Conservation (phyloP, 2,888 invertebrate species). For the Eilema depressum region DNA sequence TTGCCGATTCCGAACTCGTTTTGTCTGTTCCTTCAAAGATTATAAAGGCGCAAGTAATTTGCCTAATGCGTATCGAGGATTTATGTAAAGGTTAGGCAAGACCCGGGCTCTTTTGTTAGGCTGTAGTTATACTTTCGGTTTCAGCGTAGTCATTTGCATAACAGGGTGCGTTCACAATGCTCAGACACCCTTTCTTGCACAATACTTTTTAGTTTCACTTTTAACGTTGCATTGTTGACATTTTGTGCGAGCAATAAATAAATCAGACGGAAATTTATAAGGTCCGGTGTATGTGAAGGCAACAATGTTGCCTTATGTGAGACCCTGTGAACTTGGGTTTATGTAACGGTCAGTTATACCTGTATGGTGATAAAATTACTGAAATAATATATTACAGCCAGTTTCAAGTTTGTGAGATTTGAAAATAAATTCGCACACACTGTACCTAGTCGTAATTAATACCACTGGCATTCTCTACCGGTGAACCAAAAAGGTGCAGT, state of each 20-base stretch:
- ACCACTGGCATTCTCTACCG: neutral
- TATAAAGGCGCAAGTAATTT: conserved; percentile 75
- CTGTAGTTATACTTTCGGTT: conserved; percentile 78
- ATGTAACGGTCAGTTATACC: conserved; percentile 54
- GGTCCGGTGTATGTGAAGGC: conserved; percentile 70
- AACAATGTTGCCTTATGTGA: conserved; percentile 71
- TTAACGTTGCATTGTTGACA: conserved; percentile 83
- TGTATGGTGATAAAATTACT: conserved; percentile 52
- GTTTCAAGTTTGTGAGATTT: conserved; percentile 55
- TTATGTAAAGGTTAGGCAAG: conserved; percentile 82
- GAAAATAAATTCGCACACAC: neutral
- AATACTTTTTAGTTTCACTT: conserved; percentile 83
- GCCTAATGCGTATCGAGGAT: conserved; percentile 83
- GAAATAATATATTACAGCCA: conserved; percentile 24
- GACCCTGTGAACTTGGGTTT: conserved; percentile 54
- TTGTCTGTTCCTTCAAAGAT: conserved; percentile 63
- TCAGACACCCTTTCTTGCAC: conserved; percentile 74
- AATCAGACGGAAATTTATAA: conserved; percentile 82
- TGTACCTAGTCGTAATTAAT: neutral
- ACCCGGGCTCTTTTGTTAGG: conserved; percentile 64
- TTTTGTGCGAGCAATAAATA: conserved; percentile 83
- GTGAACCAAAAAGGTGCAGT: neutral
- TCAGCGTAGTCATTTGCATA: conserved; percentile 85
- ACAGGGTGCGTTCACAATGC: conserved; percentile 76
- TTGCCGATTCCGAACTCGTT: conserved; percentile 65